Base-by-base conservation (phyloP, 2,113 vertebrate genomes). In the Pao palembangensis region DNA sequence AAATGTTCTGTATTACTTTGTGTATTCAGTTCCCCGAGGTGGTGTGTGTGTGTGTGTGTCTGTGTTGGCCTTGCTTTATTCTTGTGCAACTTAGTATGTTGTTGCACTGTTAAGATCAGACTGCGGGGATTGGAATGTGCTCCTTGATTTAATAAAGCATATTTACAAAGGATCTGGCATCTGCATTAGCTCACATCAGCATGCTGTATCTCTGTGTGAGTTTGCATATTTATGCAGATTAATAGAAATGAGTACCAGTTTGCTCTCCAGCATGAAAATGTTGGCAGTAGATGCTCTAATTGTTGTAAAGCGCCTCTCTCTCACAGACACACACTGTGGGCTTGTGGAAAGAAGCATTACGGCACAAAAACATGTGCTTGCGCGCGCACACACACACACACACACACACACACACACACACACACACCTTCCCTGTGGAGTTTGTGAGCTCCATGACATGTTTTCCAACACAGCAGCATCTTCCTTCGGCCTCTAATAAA, bases 401-500 rank as follows among this genome's bases (percentile, higher is more conserved):
- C 15, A 70, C 67, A 61, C 4, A 0, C 46, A 10, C 14, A 71
- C 42, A 2, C 46, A 61, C 47, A 25, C 16, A 57, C 38, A 58
- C 49, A 76, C 49, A 68, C 60, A 53, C 43, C 67, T 69, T 73
- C 76, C 84, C 84, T 20, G 81, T 65, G 64, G 87, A 74, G 81
- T 49, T 41, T 61, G 74, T 77, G 74, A 67, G 73, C 82, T 62
- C 61, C 74, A 71, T 73, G 74, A 71, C 81, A 81, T 85, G 75
- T 87, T 87, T 85, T 84, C 70, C 82, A 82, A 80, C 85, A 73
- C 81, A 69, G 80, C 87, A 68, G 78, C 66, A 55, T 88, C 79
- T 83, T 86, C 76, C 85, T 66, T 62, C 25, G 80, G 85, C 82
- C 78, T 87, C 76, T 85, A 82, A 79, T 88, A 87, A 88, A 89